Conservation (phyloP, 2,113 vertebrate species). For the Calyptommatus sinebrachiatus region DNA sequence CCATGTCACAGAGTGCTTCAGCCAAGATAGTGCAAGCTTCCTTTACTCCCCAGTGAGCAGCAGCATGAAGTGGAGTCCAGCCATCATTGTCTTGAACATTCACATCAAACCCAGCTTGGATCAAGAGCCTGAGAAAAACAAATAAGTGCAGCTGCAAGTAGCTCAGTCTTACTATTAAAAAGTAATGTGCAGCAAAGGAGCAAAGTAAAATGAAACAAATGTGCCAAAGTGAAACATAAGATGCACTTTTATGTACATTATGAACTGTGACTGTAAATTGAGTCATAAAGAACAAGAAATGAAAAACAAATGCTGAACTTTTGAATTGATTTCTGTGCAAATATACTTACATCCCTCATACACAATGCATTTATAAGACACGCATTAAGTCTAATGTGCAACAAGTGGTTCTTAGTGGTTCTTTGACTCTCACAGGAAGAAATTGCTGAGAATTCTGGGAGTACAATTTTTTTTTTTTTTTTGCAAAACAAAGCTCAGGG, state of each 20-base stretch:
- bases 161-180: constrained; percentile 7
- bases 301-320: constrained; percentile 4
- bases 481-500: neutral
- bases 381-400: neutral
- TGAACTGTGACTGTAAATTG: too few species aligned
- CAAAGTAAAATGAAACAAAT: neutral
- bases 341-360: neutral
- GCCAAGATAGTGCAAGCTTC: constrained; percentile 88
- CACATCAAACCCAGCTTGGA: constrained; percentile 88
- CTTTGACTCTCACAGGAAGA: neutral
- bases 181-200: neutral
- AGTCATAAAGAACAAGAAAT: neutral
- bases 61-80: constrained; percentile 93
- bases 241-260: too few species aligned
- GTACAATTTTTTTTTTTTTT: neutral
- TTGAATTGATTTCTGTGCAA: neutral
- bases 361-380: too few species aligned
- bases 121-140: constrained; percentile 78
- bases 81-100: constrained; percentile 86
- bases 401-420: neutral
- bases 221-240: too few species aligned
- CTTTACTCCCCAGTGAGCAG: constrained; percentile 91
- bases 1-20: constrained; percentile 92
- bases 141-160: neutral
- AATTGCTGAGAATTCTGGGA: neutral